Evolutionary conservation across 2,797 vertebrate genomes (phyloP).

Genomic region (Brotula barbata): DNA sequence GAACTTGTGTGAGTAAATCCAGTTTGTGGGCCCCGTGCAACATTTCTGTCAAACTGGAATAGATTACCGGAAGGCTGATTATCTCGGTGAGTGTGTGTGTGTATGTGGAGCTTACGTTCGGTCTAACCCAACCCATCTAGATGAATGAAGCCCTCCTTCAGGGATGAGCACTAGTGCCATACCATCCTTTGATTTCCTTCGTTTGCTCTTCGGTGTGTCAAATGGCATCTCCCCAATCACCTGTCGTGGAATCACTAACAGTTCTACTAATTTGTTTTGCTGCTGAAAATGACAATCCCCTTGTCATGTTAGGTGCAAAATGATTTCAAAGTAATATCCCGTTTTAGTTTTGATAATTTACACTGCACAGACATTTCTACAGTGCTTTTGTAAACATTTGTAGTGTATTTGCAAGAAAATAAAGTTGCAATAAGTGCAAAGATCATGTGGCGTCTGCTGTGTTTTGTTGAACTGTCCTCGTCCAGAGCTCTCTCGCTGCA

Average conservation of each 20-base stretch:
- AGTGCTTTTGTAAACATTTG: slow-evolving; percentile 87
- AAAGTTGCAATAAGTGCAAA: slow-evolving; percentile 71
- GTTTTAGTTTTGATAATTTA: slow-evolving; percentile 87
- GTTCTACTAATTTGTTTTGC: slow-evolving; percentile 76
- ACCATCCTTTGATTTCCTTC: slow-evolving; percentile 51
- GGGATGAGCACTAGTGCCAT: slow-evolving; percentile 78
- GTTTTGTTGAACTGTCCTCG: too few relatives aligned
- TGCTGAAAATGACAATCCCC: slow-evolving; percentile 83
- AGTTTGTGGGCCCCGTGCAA: slow-evolving; percentile 58
- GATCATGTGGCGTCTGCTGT: slow-evolving; percentile 12
- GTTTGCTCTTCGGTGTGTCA: slow-evolving; percentile 52
- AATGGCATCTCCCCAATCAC: slow-evolving; percentile 18
- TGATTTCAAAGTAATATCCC: slow-evolving; percentile 75
- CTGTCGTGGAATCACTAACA: slow-evolving; percentile 61
- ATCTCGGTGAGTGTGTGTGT: slow-evolving; percentile 68
- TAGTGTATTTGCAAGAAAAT: slow-evolving; percentile 86
- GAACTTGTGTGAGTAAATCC: slow-evolving; percentile 41
- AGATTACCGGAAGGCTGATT: slow-evolving; percentile 78
- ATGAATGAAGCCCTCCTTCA: slow-evolving; percentile 83
- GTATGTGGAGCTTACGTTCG: slow-evolving; percentile 39
- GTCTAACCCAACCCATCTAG: slow-evolving; percentile 65
- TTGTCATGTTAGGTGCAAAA: slow-evolving; percentile 83
- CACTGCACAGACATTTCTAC: slow-evolving; percentile 86
- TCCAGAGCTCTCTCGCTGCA: too few relatives aligned
- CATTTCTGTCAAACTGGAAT: slow-evolving; percentile 63